Conservation (phyloP, 1,140 invertebrate species). For the Lordiphosa stackelbergi region DNA sequence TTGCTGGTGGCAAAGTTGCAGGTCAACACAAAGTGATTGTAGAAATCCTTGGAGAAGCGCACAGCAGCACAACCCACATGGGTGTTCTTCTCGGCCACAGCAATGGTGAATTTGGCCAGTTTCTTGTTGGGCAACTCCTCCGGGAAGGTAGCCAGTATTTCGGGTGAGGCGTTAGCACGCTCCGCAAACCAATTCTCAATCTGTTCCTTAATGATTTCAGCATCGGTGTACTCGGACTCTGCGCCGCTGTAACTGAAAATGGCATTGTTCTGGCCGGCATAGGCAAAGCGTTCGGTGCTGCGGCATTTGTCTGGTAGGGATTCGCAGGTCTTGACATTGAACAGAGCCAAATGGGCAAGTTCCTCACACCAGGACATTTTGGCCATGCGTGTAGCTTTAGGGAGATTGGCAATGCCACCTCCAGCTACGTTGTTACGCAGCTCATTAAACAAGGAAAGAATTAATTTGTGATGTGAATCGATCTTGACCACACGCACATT, state of each 20-base stretch:
- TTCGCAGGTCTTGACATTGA: slow-evolving; percentile 52
- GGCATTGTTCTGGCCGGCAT: slow-evolving; percentile 64
- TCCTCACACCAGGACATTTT: slow-evolving; percentile 67
- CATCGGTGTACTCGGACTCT: slow-evolving; percentile 49
- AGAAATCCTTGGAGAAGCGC: slow-evolving; percentile 45
- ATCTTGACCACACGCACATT: slow-evolving; percentile 40
- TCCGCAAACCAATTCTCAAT: slow-evolving; percentile 60
- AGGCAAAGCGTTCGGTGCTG: slow-evolving; percentile 62
- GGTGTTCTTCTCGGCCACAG: slow-evolving; percentile 52
- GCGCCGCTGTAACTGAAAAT: slow-evolving; percentile 53
- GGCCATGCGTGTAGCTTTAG: slow-evolving; percentile 55
- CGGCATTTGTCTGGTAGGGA: slow-evolving; percentile 60
- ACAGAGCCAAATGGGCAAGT: slow-evolving; percentile 37
- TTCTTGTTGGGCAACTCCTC: slow-evolving; percentile 47
- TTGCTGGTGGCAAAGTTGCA: slow-evolving; percentile 53
- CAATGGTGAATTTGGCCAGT: slow-evolving; percentile 53
- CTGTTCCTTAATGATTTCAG: slow-evolving; percentile 56
- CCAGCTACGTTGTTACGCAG: slow-evolving; percentile 56
- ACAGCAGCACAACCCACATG: slow-evolving; percentile 52
- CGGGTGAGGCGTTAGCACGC: slow-evolving; percentile 38
- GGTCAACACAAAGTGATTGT: slow-evolving; percentile 52
- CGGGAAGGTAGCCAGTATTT: slow-evolving; percentile 49
- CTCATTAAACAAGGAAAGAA: slow-evolving; percentile 50
- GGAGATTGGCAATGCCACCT: slow-evolving; percentile 34
- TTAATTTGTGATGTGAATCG: slow-evolving; percentile 40